phyloP scores from a whole-genome alignment of 1,140 invertebrate genomes.

The Eupristina koningsbergeri region DNA sequence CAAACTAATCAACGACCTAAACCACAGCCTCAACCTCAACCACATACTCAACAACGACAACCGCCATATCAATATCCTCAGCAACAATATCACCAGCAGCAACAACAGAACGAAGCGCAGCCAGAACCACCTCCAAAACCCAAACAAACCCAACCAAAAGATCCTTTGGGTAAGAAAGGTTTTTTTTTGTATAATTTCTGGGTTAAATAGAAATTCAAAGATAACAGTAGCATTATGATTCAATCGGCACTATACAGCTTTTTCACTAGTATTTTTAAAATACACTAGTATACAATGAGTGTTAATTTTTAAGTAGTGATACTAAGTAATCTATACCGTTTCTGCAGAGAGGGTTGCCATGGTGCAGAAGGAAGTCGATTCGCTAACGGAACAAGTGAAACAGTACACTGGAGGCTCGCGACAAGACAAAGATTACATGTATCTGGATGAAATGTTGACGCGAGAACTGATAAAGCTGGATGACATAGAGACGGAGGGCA shows the following conservation, averaged over 20 bases:
- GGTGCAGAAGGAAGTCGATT: constrained; percentile 86
- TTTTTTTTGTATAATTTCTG: not conserved
- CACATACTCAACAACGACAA: constrained; percentile 64
- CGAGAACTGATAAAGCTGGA: constrained; percentile 92
- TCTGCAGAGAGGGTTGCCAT: constrained; percentile 79
- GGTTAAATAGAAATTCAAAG: too few relatives aligned
- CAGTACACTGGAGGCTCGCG: constrained; percentile 81
- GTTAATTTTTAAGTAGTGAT: too few relatives aligned
- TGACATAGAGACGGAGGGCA: constrained; percentile 91
- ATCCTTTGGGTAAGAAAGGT: constrained; percentile 74
- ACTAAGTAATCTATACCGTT: not conserved
- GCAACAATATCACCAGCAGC: constrained; percentile 63
- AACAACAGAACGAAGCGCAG: constrained; percentile 62
- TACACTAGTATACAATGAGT: too few relatives aligned
- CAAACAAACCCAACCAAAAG: constrained; percentile 73
- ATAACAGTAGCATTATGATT: too few relatives aligned
- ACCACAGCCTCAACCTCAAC: constrained; percentile 53
- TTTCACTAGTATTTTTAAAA: too few relatives aligned
- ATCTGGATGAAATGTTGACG: constrained; percentile 95
- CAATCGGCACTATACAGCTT: too few relatives aligned
- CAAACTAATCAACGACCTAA: constrained; percentile 47
- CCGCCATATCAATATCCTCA: constrained; percentile 60
- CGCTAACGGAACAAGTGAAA: constrained; percentile 84
- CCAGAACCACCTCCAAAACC: constrained; percentile 62
- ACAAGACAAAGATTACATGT: constrained; percentile 89